Percentiles rank a stretch among this genome's conserved stretches.
phyloP scores from a whole-genome alignment of 2,888 invertebrate species.

The Gordius sp. region DNA sequence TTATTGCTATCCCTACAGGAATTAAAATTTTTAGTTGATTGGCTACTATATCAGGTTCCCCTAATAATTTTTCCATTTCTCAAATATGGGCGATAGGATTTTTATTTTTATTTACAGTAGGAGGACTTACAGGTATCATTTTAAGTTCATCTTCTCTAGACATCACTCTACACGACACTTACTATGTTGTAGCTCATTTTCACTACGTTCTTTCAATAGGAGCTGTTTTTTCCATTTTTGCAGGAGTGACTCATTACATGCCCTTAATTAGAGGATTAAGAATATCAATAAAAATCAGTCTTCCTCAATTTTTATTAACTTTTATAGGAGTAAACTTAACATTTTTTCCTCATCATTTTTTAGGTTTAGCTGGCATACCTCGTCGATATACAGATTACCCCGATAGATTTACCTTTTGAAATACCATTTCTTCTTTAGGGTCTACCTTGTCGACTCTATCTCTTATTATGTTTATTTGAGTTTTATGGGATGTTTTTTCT shows the following conservation, averaged over 20 bases:
- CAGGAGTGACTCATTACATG: conserved; percentile 44
- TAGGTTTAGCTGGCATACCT: conserved; percentile 44
- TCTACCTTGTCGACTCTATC: conserved; percentile 38
- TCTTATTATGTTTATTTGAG: conserved; percentile 37
- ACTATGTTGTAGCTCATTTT: conserved; percentile 55
- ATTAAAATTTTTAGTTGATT: conserved; percentile 57
- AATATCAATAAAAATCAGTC: conserved; percentile 37
- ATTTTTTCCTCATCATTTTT: conserved; percentile 52
- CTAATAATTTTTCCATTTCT: conserved; percentile 36
- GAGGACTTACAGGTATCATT: too few species aligned
- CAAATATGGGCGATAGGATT: conserved; percentile 45
- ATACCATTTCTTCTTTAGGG: too few species aligned
- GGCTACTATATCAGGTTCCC: conserved; percentile 41
- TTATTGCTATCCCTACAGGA: conserved; percentile 58
- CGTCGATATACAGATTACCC: too few species aligned
- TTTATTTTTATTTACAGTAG: too few species aligned
- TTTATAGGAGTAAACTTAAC: conserved; percentile 51
- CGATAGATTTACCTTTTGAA: too few species aligned
- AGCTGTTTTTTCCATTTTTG: conserved; percentile 50
- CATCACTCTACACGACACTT: conserved; percentile 50
- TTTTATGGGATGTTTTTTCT: conserved; percentile 35
- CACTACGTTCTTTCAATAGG: conserved; percentile 54
- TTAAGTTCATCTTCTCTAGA: conserved; percentile 49
- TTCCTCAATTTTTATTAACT: conserved; percentile 43
- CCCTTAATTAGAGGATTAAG: conserved; percentile 40